Evolutionary conservation across 92 coral and sea anemone species (phyloP).

Genomic region (Bergia puertoricense): DNA sequence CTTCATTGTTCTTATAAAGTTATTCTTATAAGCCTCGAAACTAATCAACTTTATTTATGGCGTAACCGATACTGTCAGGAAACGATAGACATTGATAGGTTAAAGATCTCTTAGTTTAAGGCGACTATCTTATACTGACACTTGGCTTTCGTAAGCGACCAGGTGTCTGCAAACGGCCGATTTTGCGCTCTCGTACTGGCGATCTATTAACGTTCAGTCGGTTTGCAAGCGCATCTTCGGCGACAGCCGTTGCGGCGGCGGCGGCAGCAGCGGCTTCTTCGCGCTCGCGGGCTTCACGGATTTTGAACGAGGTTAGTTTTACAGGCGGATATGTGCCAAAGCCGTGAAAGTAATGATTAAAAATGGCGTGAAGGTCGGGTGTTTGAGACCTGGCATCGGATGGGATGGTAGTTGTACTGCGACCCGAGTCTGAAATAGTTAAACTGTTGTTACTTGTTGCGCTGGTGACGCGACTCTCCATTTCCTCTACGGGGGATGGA

Average conservation of each 20-base stretch:
- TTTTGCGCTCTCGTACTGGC: background rate
- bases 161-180: background rate
- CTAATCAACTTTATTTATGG: too few species aligned
- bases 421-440: slow-evolving; percentile 25
- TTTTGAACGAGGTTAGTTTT: slow-evolving; percentile 42
- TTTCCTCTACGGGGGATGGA: slow-evolving; percentile 10
- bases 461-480: slow-evolving; percentile 34
- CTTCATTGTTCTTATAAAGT: too few species aligned
- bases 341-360: slow-evolving; percentile 63
- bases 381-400: slow-evolving; percentile 65
- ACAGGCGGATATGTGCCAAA: slow-evolving; percentile 53
- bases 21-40: too few species aligned
- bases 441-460: slow-evolving; percentile 47
- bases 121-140: background rate
- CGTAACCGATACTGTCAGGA: too few species aligned
- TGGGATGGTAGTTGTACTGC: slow-evolving; percentile 53
- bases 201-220: background rate
- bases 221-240: slow-evolving; percentile 2
- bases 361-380: slow-evolving; percentile 80
- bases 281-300: slow-evolving; percentile 18
- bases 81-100: too few species aligned
- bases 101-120: background rate
- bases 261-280: background rate
- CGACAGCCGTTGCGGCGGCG: background rate
- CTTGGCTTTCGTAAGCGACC: slow-evolving; percentile 30